Conservation (phyloP, 2,113 vertebrate genomes). For the Tamias sibiricus region DNA sequence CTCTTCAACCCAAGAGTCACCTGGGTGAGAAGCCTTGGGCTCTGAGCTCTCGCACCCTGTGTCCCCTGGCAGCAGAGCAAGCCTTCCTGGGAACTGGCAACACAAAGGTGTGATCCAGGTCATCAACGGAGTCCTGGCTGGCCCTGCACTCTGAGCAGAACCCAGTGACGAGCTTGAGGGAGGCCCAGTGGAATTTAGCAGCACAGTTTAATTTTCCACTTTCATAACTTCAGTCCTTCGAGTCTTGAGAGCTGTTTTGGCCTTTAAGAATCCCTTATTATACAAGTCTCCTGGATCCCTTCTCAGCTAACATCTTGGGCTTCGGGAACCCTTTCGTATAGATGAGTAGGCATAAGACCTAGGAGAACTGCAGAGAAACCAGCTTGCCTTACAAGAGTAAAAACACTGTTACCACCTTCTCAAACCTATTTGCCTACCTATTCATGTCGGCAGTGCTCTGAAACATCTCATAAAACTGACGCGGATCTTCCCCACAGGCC, state of each 20-base stretch:
- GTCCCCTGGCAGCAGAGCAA: fast-evolving
- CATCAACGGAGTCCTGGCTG: background rate
- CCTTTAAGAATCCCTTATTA: background rate
- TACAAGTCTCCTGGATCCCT: background rate
- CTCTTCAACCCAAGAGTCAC: background rate
- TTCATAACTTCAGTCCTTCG: constrained; percentile 46
- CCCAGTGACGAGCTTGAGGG: fast-evolving
- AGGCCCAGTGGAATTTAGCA: fast-evolving
- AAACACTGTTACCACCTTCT: fast-evolving
- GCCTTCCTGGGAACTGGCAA: background rate
- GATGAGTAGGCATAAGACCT: background rate
- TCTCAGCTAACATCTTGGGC: background rate
- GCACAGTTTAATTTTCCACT: constrained; percentile 11
- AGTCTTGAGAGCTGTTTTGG: background rate
- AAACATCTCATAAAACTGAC: background rate
- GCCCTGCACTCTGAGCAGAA: fast-evolving
- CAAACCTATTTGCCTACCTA: background rate
- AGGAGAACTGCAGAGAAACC: background rate
- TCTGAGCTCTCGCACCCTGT: fast-evolving
- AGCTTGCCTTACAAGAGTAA: background rate
- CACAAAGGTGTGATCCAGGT: fast-evolving
- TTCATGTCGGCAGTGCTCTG: background rate
- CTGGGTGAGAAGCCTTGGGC: fast-evolving
- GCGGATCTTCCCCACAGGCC: too few species aligned
- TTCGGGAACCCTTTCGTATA: fast-evolving